Evolutionary conservation across 2,797 vertebrate species (phyloP), one percentile per base, ranked within the genome.

Genomic region (Emys orbicularis): DNA sequence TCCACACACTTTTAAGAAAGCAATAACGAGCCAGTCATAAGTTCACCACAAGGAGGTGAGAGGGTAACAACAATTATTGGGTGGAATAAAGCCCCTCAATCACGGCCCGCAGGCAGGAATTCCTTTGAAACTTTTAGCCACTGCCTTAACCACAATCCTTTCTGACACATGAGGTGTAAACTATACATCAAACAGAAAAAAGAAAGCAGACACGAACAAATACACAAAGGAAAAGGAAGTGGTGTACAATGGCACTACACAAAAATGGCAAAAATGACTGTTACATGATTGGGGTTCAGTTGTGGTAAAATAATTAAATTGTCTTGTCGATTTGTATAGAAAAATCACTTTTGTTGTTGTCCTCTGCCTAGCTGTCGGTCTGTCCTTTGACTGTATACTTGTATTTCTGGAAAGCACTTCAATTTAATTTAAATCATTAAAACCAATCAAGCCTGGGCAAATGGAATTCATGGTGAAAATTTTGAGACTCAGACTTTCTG

Each of bases 21-120:
- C 57, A 94, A 83, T 93, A 90, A 87, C 57, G 44, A 95, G 52
- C 84, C 27, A 87, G 52, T 61, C 87, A 80, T 52, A 41, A 93
- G 53, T 87, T 92, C 92, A 93, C 80, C 5, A 54, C 77, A 92
- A 94, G 50, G 5, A 6, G 89, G 77, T 94, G 88, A 92, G 53
- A 90, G 89, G 89, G 94, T 88, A 94, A 88, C 2, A 6, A 83
- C 65, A 93, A 72, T 95, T 95, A 93, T 31, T 59, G 34, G 88
- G 93, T 87, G 81, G 56, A 61, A 79, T 88, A 88, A 61, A 89
- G 23, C 72, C 41, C 12, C 37, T 83, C 52, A 79, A 21, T 23
- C 79, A 80, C 34, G 61, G 82, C 89, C 25, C 89, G 52, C 37
- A 95, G 79, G 77, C 87, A 94, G 56, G 61, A 95, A 95, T 94